These are phyloP conservation scores for Epinotia bilunana DNA, from an alignment of 2,888 invertebrate species.

Conservation along the genomic window DNA sequence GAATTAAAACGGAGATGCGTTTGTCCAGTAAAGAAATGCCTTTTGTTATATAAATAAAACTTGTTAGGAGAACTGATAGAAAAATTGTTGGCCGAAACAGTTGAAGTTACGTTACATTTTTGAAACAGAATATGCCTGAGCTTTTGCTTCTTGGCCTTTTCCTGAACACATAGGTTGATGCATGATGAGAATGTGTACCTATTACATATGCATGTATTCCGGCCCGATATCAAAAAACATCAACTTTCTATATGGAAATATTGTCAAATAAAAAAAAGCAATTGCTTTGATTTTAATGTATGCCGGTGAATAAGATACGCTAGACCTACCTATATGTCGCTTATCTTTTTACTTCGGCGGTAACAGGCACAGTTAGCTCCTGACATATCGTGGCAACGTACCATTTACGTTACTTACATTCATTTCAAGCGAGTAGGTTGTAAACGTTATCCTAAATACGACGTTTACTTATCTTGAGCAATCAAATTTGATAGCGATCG, in stretches of 20 bases:
- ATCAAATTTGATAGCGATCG: slow-evolving; percentile 78
- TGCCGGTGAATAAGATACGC: not conserved
- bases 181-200: not conserved
- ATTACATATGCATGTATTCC: slow-evolving; percentile 22
- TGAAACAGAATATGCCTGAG: slow-evolving; percentile 25
- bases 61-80: no score
- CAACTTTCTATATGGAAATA: not conserved
- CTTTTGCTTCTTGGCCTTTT: slow-evolving; percentile 20
- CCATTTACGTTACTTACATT: slow-evolving; percentile 32
- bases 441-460: slow-evolving; percentile 43
- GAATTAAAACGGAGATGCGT: no score
- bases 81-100: not conserved
- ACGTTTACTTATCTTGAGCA: slow-evolving; percentile 51
- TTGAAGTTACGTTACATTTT: not conserved
- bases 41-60: no score
- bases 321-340: not conserved
- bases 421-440: slow-evolving; percentile 34
- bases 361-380: slow-evolving; percentile 35
- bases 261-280: not conserved
- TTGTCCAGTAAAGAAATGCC: no score
- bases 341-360: slow-evolving; percentile 9
- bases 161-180: slow-evolving; percentile 1
- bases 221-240: slow-evolving; percentile 11
- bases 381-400: slow-evolving; percentile 33
- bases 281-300: not conserved